phyloP scores from a whole-genome alignment of 2,113 vertebrate genomes.

The Ariopsis seemanni region DNA sequence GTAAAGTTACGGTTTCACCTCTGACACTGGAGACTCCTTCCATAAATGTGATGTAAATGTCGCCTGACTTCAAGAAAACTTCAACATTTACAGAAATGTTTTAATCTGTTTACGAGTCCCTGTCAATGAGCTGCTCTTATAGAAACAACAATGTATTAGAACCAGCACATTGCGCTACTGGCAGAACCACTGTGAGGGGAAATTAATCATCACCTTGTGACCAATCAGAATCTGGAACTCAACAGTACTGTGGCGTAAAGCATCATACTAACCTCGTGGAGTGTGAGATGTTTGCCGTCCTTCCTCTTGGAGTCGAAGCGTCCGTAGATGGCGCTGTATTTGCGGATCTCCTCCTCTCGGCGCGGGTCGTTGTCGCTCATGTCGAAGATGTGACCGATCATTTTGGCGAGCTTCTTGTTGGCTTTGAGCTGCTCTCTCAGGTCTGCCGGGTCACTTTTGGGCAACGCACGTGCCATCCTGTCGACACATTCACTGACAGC shows the following conservation, averaged over 20 bases:
- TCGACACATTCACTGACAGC: slow-evolving; percentile 94
- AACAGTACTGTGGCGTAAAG: not conserved
- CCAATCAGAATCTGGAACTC: not conserved
- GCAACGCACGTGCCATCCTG: slow-evolving; percentile 83
- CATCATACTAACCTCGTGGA: slow-evolving; percentile 82
- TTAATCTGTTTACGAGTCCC: not conserved
- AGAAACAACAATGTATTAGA: not conserved
- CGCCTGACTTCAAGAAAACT: not conserved
- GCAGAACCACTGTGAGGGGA: not conserved
- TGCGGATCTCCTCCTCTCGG: slow-evolving; percentile 93
- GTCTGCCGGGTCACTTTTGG: slow-evolving; percentile 78
- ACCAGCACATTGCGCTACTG: not conserved
- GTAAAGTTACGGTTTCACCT: not conserved
- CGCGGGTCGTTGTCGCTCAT: slow-evolving; percentile 89
- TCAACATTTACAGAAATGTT: not conserved
- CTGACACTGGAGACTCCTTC: not conserved
- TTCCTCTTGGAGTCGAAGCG: slow-evolving; percentile 97
- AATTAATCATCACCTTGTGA: not conserved
- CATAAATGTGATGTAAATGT: not conserved
- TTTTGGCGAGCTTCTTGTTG: slow-evolving; percentile 96
- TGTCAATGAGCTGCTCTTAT: not conserved
- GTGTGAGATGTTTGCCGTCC: slow-evolving; percentile 94
- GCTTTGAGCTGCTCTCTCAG: slow-evolving; percentile 83
- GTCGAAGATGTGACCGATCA: slow-evolving; percentile 97
- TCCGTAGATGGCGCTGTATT: slow-evolving; percentile 98